Evolutionary conservation across 2,888 invertebrate genomes (phyloP).

Genomic region (Patella ulyssiponensis): DNA sequence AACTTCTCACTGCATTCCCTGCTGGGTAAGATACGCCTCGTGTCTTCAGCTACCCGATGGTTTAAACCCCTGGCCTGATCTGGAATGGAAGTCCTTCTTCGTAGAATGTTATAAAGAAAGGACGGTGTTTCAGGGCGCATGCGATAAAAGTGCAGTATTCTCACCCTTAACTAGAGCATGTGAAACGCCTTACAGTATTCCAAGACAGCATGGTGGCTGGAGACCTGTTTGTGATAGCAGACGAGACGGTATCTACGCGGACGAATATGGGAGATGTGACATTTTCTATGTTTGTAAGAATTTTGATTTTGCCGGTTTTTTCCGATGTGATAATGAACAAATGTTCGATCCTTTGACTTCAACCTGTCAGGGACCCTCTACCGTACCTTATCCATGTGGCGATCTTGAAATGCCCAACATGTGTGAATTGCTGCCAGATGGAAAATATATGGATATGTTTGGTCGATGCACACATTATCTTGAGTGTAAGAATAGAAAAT

Average conservation of each 20-base stretch:
- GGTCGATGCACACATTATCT: conserved; percentile 53
- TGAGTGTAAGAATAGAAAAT: conserved; percentile 38
- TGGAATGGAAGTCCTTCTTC: conserved; percentile 46
- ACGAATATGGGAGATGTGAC: conserved; percentile 43
- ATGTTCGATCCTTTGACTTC: conserved; percentile 39
- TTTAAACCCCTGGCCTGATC: conserved; percentile 44
- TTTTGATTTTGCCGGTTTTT: conserved; percentile 37
- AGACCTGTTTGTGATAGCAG: conserved; percentile 37
- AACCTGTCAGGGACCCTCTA: conserved; percentile 33
- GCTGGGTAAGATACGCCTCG: conserved; percentile 46
- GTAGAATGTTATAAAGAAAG: conserved; percentile 47
- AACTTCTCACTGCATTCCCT: conserved; percentile 48
- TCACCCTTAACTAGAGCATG: conserved; percentile 42
- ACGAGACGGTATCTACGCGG: conserved; percentile 41
- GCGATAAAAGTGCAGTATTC: conserved; percentile 37
- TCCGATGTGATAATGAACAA: conserved; percentile 30
- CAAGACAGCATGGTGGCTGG: conserved; percentile 38
- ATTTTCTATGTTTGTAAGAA: conserved; percentile 39
- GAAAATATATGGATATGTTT: conserved; percentile 45
- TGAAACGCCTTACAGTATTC: conserved; percentile 42
- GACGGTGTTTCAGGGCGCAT: conserved; percentile 42
- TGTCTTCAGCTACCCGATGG: conserved; percentile 44
- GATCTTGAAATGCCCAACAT: conserved; percentile 42
- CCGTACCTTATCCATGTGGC: conserved; percentile 49
- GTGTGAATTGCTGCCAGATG: conserved; percentile 41